Conservation (phyloP, 2,888 invertebrate genomes). For the Cactoblastis cactorum region DNA sequence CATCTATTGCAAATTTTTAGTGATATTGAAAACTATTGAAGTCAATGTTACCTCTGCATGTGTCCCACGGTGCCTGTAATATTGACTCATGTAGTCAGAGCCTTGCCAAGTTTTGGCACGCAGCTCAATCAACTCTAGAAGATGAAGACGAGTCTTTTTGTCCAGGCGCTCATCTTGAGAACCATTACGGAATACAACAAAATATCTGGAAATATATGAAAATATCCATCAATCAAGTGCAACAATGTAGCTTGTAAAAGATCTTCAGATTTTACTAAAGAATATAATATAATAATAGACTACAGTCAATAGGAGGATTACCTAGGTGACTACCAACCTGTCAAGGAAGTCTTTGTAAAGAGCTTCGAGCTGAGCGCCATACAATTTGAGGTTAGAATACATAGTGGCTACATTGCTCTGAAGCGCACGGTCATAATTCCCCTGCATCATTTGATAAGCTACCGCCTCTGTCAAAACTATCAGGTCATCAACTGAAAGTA, state of each 20-base stretch:
- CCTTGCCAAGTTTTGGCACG: slow-evolving; percentile 95
- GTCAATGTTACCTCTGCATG: slow-evolving; percentile 71
- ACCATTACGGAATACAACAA: slow-evolving; percentile 92
- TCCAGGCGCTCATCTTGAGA: slow-evolving; percentile 93
- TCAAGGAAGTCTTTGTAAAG: slow-evolving; percentile 92
- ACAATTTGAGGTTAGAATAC: slow-evolving; percentile 89
- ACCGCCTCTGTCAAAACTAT: slow-evolving; percentile 91
- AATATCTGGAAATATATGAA: slow-evolving; percentile 80
- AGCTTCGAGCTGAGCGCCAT: slow-evolving; percentile 89
- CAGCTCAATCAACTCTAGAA: slow-evolving; percentile 95
- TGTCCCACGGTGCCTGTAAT: slow-evolving; percentile 86
- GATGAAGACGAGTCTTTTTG: slow-evolving; percentile 90
- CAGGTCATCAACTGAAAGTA: slow-evolving; percentile 86
- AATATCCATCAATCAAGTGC: too few relatives aligned
- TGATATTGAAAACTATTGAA: background rate
- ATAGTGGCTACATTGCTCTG: slow-evolving; percentile 87
- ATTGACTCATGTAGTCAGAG: slow-evolving; percentile 89
- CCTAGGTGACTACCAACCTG: slow-evolving; percentile 53
- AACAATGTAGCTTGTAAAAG: too few relatives aligned
- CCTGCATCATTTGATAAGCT: slow-evolving; percentile 86
- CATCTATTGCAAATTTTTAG: background rate
- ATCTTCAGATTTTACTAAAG: too few relatives aligned
- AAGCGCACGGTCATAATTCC: slow-evolving; percentile 84
- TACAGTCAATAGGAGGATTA: too few relatives aligned
- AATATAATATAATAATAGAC: too few relatives aligned